Base-by-base conservation (phyloP, 2,797 vertebrate genomes). In the Characodon lateralis region DNA sequence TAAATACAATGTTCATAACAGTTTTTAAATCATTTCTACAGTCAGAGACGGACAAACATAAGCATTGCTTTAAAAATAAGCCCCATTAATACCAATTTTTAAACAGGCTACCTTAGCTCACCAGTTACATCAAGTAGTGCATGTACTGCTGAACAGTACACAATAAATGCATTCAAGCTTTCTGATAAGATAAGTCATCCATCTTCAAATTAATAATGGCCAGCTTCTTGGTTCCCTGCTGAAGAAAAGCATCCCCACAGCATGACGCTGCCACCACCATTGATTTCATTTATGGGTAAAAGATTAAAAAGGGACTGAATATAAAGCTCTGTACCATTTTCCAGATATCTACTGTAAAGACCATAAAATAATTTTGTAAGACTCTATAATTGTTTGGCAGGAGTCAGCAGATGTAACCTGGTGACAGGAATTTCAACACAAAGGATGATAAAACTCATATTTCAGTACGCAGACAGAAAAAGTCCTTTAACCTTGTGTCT, bases 401-500 rank as follows among this genome's bases (percentile, higher is more conserved):
- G 9, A 55, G 20, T 53, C 51, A 22, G 51, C 51, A 22, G 51
- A 22, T 53, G 51, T 55, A 7, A 22, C 22, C 51, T 53, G 51
- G 18, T 53, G 16, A 18, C 51, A 22, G 48, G 48, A 1, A 53
- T 53, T 18, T 18, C 5, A 53, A 7, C 22, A n/a, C 12, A 20
- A 66, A 24, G 12, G 1, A 20, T 43, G 9, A 61, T 28, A 35
- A 63, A 63, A 55, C 53, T 55, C 22, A 22, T 55, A 55, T 22
- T 55, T 55, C 53, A 24, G 20, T 55, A 24, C 1, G 53, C 1
- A 55, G 20, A 8, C 6, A 66, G 65, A 66, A 68, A 66, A 68
- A 26, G 5, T 71, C 91, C 1, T 88, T 76, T 80, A 68, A 78
- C 85, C 82, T 78, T 71, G 73, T 70, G 72, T 71, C 53, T 66